Conservation (phyloP, 1,140 invertebrate species). For the Leptinotarsa undecemlineata region DNA sequence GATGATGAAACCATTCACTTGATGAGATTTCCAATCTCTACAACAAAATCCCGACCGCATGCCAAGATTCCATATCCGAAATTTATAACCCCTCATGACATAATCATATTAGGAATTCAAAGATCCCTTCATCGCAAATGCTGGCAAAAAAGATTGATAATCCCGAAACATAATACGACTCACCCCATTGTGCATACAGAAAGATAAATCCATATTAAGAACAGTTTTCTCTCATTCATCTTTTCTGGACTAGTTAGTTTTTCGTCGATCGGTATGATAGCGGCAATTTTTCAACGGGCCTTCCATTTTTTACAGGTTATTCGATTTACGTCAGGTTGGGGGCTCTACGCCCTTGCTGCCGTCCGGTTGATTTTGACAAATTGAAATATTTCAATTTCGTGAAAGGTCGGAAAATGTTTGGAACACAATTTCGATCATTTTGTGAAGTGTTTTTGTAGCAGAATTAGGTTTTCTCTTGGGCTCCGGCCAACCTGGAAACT, state of each 20-base stretch:
- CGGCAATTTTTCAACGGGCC: neutral
- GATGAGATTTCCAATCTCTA: too few species aligned
- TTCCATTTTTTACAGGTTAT: neutral
- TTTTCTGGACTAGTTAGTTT: constrained; percentile 1
- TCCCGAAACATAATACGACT: neutral
- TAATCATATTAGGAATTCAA: neutral
- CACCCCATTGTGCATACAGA: neutral
- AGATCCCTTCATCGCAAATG: neutral
- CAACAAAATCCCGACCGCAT: neutral
- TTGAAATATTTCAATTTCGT: neutral
- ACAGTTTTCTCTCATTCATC: neutral
- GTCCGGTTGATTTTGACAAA: neutral
- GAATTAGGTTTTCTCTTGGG: too few species aligned
- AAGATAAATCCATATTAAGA: constrained; percentile 4
- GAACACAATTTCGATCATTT: neutral
- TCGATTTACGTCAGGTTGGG: neutral
- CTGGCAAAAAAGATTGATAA: neutral
- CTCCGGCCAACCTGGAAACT: too few species aligned
- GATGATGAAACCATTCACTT: too few species aligned
- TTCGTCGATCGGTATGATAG: neutral
- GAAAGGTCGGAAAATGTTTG: neutral
- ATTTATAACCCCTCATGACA: constrained; percentile 1
- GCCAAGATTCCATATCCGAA: neutral
- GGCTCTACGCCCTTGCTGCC: neutral
- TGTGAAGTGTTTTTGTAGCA: too few species aligned